These are phyloP conservation scores for Drosophila mimetica DNA, from an alignment of 2,888 invertebrate species.

Conservation along the genomic window DNA sequence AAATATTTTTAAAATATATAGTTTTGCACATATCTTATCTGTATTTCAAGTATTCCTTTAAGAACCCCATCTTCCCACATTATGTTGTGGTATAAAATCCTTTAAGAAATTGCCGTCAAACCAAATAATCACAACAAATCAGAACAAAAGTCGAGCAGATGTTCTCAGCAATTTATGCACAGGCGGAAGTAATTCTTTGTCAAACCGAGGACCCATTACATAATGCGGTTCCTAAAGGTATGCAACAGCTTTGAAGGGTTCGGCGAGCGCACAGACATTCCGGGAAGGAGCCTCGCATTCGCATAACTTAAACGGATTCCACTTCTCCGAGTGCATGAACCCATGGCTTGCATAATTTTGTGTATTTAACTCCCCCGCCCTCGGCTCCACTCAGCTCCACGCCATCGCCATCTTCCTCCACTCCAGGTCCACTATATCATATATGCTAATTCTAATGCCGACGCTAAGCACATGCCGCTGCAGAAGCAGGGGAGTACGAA, in stretches of 20 bases:
- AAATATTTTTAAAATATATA: too few relatives aligned
- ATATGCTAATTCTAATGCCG: conserved; percentile 33
- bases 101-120: neutral
- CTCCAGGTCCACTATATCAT: conserved; percentile 7
- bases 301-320: conserved; percentile 44
- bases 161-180: conserved; percentile 51
- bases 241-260: conserved; percentile 41
- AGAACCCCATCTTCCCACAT: neutral
- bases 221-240: conserved; percentile 50
- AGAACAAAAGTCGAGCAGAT: conserved; percentile 8
- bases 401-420: neutral
- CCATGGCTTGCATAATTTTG: conserved; percentile 63
- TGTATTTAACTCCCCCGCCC: conserved; percentile 17
- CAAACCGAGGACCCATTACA: conserved; percentile 26
- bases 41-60: too few relatives aligned
- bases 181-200: conserved; percentile 29
- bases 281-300: conserved; percentile 13
- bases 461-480: conserved; percentile 29
- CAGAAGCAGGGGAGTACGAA: conserved; percentile 7
- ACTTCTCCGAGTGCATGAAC: conserved; percentile 38
- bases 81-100: neutral
- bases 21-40: too few relatives aligned
- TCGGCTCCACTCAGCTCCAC: neutral
- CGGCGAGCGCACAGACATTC: neutral
- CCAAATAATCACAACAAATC: neutral